Conservation (phyloP, 2,113 vertebrate species). For the Lepisosteus oculatus region DNA sequence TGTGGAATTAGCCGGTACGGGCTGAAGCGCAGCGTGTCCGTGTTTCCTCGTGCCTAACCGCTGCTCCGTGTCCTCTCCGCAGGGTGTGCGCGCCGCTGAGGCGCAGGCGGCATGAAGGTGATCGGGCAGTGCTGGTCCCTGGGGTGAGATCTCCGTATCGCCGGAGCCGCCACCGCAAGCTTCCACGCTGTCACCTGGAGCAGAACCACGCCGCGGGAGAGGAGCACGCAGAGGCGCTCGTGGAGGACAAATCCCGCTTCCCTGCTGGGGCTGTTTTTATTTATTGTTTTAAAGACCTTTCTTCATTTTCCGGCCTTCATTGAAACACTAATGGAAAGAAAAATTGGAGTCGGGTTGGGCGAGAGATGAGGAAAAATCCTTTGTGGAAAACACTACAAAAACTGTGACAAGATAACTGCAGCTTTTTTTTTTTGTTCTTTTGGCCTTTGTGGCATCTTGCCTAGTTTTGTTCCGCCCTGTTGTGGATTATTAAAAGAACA, state of each 20-base stretch:
- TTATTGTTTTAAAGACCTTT: no score
- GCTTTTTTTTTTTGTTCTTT: background rate
- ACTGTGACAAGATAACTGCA: background rate
- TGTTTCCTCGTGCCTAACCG: constrained; percentile 8
- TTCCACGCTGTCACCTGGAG: no score
- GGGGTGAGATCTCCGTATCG: constrained; percentile 48
- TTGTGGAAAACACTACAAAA: no score
- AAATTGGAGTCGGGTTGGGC: no score
- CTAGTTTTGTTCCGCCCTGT: background rate
- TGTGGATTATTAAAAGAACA: background rate
- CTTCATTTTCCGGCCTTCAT: no score
- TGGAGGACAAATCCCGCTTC: background rate
- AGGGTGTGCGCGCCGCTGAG: constrained; percentile 50
- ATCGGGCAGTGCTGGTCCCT: constrained; percentile 42
- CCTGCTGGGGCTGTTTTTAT: constrained; percentile 1
- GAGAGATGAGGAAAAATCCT: no score
- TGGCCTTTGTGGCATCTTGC: background rate
- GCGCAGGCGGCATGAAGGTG: constrained; percentile 48
- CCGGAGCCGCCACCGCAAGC: constrained; percentile 33
- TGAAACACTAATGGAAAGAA: no score
- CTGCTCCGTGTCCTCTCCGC: constrained; percentile 9
- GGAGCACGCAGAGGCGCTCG: background rate
- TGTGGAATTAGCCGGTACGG: no score
- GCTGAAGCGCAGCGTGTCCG: constrained; percentile 1
- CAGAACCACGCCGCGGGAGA: no score